Evolutionary conservation across 2,888 invertebrate species (phyloP).

Genomic region (Nephrotoma guestfalica): DNA sequence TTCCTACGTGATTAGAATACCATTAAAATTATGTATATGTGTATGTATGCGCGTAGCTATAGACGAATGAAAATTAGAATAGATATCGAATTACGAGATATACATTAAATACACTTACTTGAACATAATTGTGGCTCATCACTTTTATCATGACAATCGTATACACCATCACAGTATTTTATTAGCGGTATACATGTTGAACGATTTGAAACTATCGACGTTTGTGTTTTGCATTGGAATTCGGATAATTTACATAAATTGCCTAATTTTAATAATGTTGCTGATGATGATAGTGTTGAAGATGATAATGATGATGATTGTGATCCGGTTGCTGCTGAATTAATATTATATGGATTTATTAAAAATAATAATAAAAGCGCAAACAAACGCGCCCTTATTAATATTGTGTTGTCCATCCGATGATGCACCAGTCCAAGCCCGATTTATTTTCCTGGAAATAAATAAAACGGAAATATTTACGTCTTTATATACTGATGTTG

Average conservation of each 20-base stretch:
- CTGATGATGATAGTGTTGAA: neutral
- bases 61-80: neutral
- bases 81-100: neutral
- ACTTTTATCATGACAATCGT: conserved; percentile 63
- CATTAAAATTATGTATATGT: neutral
- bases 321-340: neutral
- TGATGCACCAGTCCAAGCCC: neutral
- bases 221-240: conserved; percentile 35
- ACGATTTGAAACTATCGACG: conserved; percentile 11
- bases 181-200: conserved; percentile 48
- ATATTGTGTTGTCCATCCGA: conserved; percentile 10
- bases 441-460: neutral
- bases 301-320: neutral
- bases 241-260: conserved; percentile 24
- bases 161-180: conserved; percentile 61
- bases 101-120: conserved; percentile 43
- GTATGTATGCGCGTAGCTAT: neutral
- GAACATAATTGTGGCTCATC: conserved; percentile 63
- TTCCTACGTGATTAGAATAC: neutral
- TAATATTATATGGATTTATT: conserved; percentile 4
- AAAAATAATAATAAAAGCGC: conserved; percentile 9
- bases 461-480: neutral
- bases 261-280: neutral
- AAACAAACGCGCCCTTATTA: conserved; percentile 7
- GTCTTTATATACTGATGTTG: too few relatives aligned